Base-by-base conservation (phyloP, 2,888 invertebrate genomes). In the Elaeidobius kamerunicus region DNA sequence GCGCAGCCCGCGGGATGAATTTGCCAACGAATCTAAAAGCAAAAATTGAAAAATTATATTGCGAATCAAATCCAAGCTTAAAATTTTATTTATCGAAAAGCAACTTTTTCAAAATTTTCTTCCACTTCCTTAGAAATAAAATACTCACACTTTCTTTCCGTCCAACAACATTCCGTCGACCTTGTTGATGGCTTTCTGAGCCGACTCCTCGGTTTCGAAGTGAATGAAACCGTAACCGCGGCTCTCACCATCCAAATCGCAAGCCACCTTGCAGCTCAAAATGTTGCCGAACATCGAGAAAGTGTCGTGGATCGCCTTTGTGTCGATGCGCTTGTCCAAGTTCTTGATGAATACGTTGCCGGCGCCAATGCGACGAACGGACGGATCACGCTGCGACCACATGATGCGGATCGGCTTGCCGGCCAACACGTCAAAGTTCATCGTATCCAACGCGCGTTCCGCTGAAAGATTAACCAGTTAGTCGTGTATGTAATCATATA, bases 271-370 rank as follows among this genome's bases (percentile, higher is more conserved):
- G 76, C 98, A 99, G 71, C 97, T 97, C 60, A 99, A 78, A 70
- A 99, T 99, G 73, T 95, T 98, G 52, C 99, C 99, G 76, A 99
- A 99, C 46, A 96, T 95, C 50, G 97, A 92, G 75, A 99, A 99
- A 46, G 98, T 99, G 75, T 99, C 98, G 75, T 94, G 98, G 85
- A 99, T 92, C 55, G 97, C 95, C 76, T 99, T 99, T 78, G 98
- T 98, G 77, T 99, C 98, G 73, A 99, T 99, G 61, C 86, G 86
- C 75, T 94, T 97, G 74, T 99, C 96, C 75, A 99, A 78, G 74
- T 99, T 99, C 77, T 99, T 99, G 68, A 99, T 99, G 77, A 99
- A 99, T 58, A 99, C 96, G 77, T 99, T 99, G 57, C 98, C 98
- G 61, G 98, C 95, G 52, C 99, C 99, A 59, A 98, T 98, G 75